Evolutionary conservation across 2,113 vertebrate species (phyloP).

Genomic region (Ochotona curzoniae): DNA sequence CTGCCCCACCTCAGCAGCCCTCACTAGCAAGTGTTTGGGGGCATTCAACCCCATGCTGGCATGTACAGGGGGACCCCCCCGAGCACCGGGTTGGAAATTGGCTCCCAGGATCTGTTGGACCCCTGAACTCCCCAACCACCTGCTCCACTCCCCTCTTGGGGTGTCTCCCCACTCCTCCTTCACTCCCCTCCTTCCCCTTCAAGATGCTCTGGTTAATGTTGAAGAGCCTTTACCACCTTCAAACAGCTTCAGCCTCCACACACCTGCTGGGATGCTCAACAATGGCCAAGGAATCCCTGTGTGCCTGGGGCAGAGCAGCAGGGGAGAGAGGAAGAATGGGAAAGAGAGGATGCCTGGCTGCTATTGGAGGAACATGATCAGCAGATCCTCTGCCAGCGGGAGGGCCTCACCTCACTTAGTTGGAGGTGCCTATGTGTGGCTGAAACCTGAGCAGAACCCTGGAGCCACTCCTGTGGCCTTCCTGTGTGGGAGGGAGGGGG

Average conservation of each 20-base stretch:
- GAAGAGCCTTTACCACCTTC: not conserved
- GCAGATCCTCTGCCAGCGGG: accelerated
- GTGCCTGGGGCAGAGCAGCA: accelerated
- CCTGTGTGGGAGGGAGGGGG: too few relatives aligned
- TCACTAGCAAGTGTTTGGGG: not conserved
- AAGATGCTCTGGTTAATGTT: not conserved
- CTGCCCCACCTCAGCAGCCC: not conserved
- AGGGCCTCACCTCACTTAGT: accelerated
- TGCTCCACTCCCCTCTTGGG: not conserved
- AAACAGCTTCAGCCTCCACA: not conserved
- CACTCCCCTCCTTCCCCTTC: not conserved
- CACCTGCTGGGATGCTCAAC: not conserved
- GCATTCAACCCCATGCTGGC: not conserved
- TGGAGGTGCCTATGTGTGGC: too few relatives aligned
- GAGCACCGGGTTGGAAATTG: not conserved
- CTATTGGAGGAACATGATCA: accelerated
- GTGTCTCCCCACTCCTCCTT: not conserved
- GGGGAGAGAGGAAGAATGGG: not conserved
- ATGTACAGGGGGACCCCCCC: not conserved
- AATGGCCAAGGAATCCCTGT: not conserved
- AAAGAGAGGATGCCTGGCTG: too few relatives aligned
- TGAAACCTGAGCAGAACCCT: too few relatives aligned
- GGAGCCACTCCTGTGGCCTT: too few relatives aligned
- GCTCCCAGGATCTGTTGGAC: not conserved
- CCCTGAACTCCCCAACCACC: not conserved